Percentiles rank a stretch among this genome's conserved stretches.
Conservation (phyloP, 2,113 vertebrate genomes). For the Artemisiospiza belli region DNA sequence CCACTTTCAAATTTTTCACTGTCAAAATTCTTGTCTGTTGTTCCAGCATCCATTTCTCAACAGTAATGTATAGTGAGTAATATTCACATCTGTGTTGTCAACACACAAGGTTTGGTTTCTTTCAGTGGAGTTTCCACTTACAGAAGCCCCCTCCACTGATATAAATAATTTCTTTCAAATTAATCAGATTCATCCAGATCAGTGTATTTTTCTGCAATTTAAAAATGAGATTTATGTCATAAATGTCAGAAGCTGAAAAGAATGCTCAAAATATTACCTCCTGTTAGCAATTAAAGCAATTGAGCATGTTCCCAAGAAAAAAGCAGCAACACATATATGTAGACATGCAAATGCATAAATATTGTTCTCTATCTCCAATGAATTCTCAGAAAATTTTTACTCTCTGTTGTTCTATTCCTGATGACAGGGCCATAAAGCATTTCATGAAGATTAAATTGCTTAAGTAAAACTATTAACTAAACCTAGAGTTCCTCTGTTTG, state of each 20-base stretch:
- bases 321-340: neutral
- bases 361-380: neutral
- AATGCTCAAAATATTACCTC: neutral
- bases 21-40: neutral
- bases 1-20: neutral
- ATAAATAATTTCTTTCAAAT: neutral
- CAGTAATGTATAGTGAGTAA: neutral
- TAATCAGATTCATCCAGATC: neutral
- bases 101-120: neutral
- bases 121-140: neutral
- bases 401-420: neutral
- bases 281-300: neutral
- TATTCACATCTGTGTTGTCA: accelerated
- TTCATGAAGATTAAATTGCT: neutral
- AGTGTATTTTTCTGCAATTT: neutral
- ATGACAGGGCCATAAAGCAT: neutral
- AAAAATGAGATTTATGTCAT: neutral
- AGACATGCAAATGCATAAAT: neutral
- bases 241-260: neutral
- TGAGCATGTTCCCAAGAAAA: neutral
- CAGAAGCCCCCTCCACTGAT: accelerated
- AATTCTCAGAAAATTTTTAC: neutral
- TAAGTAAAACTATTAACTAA: neutral
- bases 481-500: neutral
- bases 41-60: neutral